Conservation (phyloP, 2,888 invertebrate genomes). For the Nephrocerus scutellatus region DNA sequence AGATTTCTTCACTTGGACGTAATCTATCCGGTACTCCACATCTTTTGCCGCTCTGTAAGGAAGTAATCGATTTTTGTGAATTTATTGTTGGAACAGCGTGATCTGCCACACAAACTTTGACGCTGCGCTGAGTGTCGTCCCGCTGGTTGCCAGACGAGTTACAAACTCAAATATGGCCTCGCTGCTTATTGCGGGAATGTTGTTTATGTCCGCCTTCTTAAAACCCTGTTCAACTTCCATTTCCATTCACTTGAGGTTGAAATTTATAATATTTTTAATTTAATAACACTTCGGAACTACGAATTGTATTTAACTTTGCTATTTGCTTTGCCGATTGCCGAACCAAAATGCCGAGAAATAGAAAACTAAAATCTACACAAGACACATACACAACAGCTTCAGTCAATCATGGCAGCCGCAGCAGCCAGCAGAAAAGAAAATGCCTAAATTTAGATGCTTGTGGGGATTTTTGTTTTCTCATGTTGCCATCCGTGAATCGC, state of each 20-base stretch:
- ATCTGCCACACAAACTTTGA: slow-evolving; percentile 1
- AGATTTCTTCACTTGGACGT: slow-evolving; percentile 37
- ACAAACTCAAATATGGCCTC: slow-evolving; percentile 40
- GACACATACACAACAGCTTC: too few relatives aligned
- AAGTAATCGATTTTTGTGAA: slow-evolving; percentile 17
- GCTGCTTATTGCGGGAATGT: slow-evolving; percentile 34
- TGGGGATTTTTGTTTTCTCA: slow-evolving; percentile 1
- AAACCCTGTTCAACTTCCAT: slow-evolving; percentile 42
- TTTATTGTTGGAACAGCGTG: neutral
- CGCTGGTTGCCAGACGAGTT: slow-evolving; percentile 25
- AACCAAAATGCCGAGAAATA: too few relatives aligned
- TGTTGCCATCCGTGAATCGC: slow-evolving; percentile 12
- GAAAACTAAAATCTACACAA: too few relatives aligned
- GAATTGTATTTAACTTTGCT: too few relatives aligned
- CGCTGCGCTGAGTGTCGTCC: slow-evolving; percentile 15
- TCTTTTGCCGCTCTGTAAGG: slow-evolving; percentile 22
- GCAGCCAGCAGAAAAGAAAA: neutral
- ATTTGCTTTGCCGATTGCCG: too few relatives aligned
- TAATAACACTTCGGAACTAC: too few relatives aligned
- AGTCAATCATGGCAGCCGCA: too few relatives aligned
- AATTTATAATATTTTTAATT: too few relatives aligned
- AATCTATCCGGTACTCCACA: slow-evolving; percentile 37
- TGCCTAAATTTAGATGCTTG: slow-evolving; percentile 17
- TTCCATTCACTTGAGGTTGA: too few relatives aligned
- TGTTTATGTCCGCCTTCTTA: slow-evolving; percentile 39